Evolutionary conservation across 2,113 vertebrate genomes (phyloP), one percentile per base, ranked within the genome.

Genomic region (Maccullochella peelii): DNA sequence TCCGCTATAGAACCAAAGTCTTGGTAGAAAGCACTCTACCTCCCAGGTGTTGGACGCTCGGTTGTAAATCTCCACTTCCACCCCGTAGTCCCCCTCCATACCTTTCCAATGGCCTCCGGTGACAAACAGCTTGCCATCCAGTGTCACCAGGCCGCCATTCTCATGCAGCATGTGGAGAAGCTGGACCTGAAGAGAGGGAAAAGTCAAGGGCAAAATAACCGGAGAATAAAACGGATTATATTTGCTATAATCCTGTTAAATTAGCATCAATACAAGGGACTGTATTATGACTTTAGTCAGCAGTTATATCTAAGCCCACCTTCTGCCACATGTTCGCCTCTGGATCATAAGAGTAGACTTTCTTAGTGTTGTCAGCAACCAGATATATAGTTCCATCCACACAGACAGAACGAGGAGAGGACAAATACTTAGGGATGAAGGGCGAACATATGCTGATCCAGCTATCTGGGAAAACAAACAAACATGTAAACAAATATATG

Each of bases 281-380:
- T 66, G 15, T 6, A 4, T 42, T 71, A 27, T 70, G 12, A 52
- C 52, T 40, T 1, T 27, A 54, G 50, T 54, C 62, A 73, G 36
- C 33, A 83, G 5, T 42, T 15, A 63, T 62, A 52, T 50, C 6
- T 40, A 12, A 63, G 66, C 81, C 73, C 78, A 98, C 98, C 96
- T 99, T 99, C 88, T 97, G 98, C 98, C 98, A 99, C 90, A 99
- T 96, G 93, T 99, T 99, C 49, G 94, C 97, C 33, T 96, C 96
- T 0, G 97, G 96, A 88, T 98, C 94, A 10, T 99, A 99, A 69
- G 95, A 82, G 0, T 97, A 95, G 15, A 98, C 97, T 80, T 99
- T 99, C 94, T 99, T 99, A 20, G 97, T 99, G 93, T 99, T 99
- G 93, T 99, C 98, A 6, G 97, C 98, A 0, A 99, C 94, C 75